Base-by-base conservation (phyloP, 1,140 invertebrate genomes). In the Cherax quadricarinatus region DNA sequence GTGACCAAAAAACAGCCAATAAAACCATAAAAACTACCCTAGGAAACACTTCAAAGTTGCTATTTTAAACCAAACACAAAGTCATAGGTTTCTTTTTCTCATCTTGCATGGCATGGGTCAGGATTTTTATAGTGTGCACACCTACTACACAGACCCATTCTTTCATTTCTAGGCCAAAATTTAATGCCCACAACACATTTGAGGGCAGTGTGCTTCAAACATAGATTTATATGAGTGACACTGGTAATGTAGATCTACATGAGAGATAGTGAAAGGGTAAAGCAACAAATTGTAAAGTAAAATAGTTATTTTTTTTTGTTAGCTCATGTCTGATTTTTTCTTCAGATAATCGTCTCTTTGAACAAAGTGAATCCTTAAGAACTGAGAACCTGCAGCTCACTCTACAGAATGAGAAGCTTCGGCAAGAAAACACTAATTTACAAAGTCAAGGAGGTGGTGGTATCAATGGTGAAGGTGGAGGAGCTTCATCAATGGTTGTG, bases 291-390 rank as follows among this genome's bases (percentile, higher is more conserved):
- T 66, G 24, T n/a, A n/a, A 14, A 10, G 49, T 6, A 9, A 3
- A 21, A 62, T 80, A 60, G 41, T 48, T 21, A 16, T 49, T 70
- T 81, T 10, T 18, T 66, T 12, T 10, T 49, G 79, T 30, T 82
- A 51, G 41, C 75, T 41, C 5, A 6, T 14, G 10, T 66, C 49
- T 62, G n/a, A 24, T 49, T n/a, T 87, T 78, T 41, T 73, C 82
- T 86, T 51, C 95, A 99, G 98, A 98, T 95, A 98, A 98, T 95
- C 96, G 97, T 92, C 95, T 98, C 18, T 98, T 98, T 95, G 98
- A 98, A 94, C 97, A 96, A 96, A 96, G 97, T 21, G 97, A 97
- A 94, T 96, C 96, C 62, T 95, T 98, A 51, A 96, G 97, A 94
- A 96, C 96, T 94, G 97, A 98, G 95, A 98, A 98, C 95, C 95